A percentile compares a stretch with the other conserved stretches of the same genome.
Evolutionary conservation across 37 sponge, comb jelly and placozoan species (phyloP).

Genomic region (Chondrilla cf. caribensis): DNA sequence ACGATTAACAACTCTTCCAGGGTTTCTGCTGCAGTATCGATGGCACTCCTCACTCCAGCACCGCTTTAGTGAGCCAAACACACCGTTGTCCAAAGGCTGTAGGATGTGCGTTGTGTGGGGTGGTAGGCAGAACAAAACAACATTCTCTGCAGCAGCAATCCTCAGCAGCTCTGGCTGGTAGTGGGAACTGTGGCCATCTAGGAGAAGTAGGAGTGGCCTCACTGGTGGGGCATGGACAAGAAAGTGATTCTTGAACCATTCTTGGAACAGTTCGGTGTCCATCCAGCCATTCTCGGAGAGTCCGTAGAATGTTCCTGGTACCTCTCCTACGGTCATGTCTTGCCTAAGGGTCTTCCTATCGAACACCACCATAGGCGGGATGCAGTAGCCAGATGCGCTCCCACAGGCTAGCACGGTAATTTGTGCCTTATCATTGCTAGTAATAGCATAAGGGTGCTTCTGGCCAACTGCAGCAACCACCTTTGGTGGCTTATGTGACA

Average conservation of each 20-base stretch:
- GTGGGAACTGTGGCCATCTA: slow-evolving; percentile 42
- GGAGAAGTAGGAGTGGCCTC: slow-evolving; percentile 24
- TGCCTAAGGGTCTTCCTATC: neutral
- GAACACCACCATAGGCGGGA: slow-evolving; percentile 24
- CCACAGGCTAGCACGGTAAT: slow-evolving; percentile 27
- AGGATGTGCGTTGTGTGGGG: slow-evolving; percentile 37
- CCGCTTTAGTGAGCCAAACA: slow-evolving; percentile 28
- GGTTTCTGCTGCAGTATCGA: neutral
- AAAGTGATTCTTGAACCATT: slow-evolving; percentile 35
- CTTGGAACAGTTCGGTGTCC: slow-evolving; percentile 17
- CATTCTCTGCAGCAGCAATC: neutral
- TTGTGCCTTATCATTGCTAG: slow-evolving; percentile 16
- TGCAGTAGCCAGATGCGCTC: slow-evolving; percentile 19
- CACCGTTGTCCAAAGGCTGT: slow-evolving; percentile 35
- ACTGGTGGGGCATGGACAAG: slow-evolving; percentile 29
- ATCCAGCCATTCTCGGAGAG: slow-evolving; percentile 34
- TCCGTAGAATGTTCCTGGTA: slow-evolving; percentile 21
- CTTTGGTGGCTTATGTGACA: slow-evolving; percentile 1
- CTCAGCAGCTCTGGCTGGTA: slow-evolving; percentile 11
- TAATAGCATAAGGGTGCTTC: slow-evolving; percentile 10
- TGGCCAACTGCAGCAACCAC: neutral
- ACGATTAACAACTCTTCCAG: slow-evolving; percentile 17
- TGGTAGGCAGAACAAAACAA: slow-evolving; percentile 15
- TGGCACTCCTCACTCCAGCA: slow-evolving; percentile 31
- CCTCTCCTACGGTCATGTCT: slow-evolving; percentile 15